phyloP scores from a whole-genome alignment of 1,140 invertebrate species.

The Neodiprion virginianus region DNA sequence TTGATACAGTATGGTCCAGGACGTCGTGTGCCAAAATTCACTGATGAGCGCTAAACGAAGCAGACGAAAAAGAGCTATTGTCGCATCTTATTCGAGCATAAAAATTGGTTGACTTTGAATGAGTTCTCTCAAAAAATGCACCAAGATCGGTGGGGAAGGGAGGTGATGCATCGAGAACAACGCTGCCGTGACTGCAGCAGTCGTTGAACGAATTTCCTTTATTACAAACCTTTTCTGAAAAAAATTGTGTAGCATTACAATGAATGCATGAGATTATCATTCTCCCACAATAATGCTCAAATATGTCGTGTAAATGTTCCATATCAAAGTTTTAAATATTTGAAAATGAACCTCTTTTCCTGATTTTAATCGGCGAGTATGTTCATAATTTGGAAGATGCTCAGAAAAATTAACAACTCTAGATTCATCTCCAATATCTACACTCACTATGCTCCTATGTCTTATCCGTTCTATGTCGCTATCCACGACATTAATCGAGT shows the following conservation, averaged over 20 bases:
- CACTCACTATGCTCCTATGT: too few relatives aligned
- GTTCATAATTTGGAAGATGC: too few relatives aligned
- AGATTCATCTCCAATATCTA: too few relatives aligned
- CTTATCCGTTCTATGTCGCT: too few relatives aligned
- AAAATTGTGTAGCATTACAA: slow-evolving; percentile 19
- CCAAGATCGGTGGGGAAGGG: neutral
- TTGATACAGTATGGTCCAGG: slow-evolving; percentile 12
- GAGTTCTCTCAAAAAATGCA: neutral
- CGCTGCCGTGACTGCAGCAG: slow-evolving; percentile 16
- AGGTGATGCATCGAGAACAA: neutral
- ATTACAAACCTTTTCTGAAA: slow-evolving; percentile 13
- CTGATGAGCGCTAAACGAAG: slow-evolving; percentile 9
- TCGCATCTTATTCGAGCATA: neutral
- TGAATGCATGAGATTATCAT: slow-evolving; percentile 12
- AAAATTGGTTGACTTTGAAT: slow-evolving; percentile 11
- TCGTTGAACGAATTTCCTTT: slow-evolving; percentile 19
- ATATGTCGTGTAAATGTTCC: too few relatives aligned
- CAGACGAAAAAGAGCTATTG: slow-evolving; percentile 6
- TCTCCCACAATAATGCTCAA: slow-evolving; percentile 10
- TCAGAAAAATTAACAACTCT: too few relatives aligned
- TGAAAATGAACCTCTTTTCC: too few relatives aligned
- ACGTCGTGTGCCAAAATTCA: neutral
- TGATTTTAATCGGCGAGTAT: too few relatives aligned
- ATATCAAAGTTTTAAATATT: too few relatives aligned
- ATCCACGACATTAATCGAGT: too few relatives aligned